Percentiles rank a stretch among this genome's conserved stretches.
These are phyloP conservation scores for Drosophila tanythrix DNA, from an alignment of 2,888 invertebrate species.

Conservation along the genomic window DNA sequence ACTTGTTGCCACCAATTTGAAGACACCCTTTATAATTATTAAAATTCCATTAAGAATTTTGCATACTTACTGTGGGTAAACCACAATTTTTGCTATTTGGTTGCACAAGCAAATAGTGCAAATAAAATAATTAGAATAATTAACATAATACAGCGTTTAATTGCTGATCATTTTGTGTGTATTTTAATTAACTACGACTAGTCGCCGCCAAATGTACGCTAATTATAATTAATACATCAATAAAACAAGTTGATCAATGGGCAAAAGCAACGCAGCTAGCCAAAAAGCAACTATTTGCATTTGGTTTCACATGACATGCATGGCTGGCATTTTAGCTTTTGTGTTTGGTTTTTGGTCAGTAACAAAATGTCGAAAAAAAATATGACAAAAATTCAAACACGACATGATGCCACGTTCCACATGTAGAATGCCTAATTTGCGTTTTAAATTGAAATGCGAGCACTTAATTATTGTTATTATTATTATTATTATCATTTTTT, in stretches of 20 bases:
- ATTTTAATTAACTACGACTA: constrained; percentile 70
- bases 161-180: constrained; percentile 41
- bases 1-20: neutral
- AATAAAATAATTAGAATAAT: constrained; percentile 62
- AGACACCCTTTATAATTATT: neutral
- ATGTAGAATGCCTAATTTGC: constrained; percentile 48
- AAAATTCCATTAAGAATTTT: constrained; percentile 42
- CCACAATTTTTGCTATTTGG: constrained; percentile 29
- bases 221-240: constrained; percentile 74
- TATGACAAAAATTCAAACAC: neutral
- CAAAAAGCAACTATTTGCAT: constrained; percentile 13
- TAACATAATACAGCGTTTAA: constrained; percentile 46
- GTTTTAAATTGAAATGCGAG: constrained; percentile 47
- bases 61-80: constrained; percentile 44
- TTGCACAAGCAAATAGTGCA: constrained; percentile 23
- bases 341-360: neutral
- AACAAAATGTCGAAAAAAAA: neutral
- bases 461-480: constrained; percentile 69
- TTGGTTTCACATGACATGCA: constrained; percentile 7
- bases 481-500: constrained; percentile 24
- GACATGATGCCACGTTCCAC: constrained; percentile 8
- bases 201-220: constrained; percentile 54
- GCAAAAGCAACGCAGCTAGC: constrained; percentile 41
- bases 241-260: constrained; percentile 57
- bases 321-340: constrained; percentile 7